Base-by-base conservation (phyloP, 2,113 vertebrate genomes). In the Poeciliopsis retropinna region DNA sequence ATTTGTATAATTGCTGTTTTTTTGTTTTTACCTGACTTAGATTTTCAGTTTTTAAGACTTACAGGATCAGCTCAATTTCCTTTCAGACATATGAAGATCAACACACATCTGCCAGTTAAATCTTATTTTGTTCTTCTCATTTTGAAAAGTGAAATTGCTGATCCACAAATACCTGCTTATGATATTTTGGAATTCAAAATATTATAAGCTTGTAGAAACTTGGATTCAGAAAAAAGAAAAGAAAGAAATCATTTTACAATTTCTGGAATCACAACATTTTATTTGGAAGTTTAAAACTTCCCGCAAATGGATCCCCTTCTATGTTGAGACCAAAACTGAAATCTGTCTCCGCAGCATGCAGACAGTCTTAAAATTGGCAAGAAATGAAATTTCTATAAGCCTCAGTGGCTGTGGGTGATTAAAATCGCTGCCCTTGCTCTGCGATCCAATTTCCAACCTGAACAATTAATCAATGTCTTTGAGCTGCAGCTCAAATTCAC, bases 401-500 rank as follows among this genome's bases (percentile, higher is more conserved):
- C 54, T 64, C 41, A 67, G 63, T 34, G 34, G 41, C 57, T 71
- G 51, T 57, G 51, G 51, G 25, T 69, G 75, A 87, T 88, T 83
- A 78, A 87, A 88, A 89, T 87, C 84, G 80, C 78, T 87, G 88
- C 64, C 81, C 90, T 85, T 76, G 75, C 86, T 76, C 79, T 64
- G 77, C 86, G 81, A 61, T 92, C 83, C 84, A 41, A 75, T 91
- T 91, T 90, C 87, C 85, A 89, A 88, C 80, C 78, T 73, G 85
- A 90, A 91, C 91, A 87, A 91, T 92, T 85, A 90, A 91, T 92
- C 92, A 92, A 91, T 92, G 90, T 79, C 87, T 79, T 62, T 81
- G 75, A 78, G 80, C 75, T 17, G 27, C 82, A 82, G 84, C 90
- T 93, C 91, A 89, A 72, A 85, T 91, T 93, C 88, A 80, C 90